Percentiles rank a stretch among this genome's conserved stretches.
Conservation (phyloP, 2,888 invertebrate genomes). For the Phyllotreta cruciferae region DNA sequence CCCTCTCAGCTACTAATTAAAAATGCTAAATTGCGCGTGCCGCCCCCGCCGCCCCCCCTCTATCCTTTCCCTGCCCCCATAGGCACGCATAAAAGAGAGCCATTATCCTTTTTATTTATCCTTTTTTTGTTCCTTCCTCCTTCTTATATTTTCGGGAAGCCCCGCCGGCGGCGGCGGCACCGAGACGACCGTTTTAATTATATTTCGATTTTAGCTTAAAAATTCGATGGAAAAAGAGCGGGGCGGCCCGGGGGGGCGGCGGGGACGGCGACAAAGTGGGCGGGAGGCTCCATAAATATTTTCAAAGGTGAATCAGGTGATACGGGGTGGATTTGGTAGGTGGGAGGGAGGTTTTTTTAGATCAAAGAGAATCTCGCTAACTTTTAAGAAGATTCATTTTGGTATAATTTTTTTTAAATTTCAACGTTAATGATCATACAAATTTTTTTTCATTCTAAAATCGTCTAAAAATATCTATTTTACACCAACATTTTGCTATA, state of each 20-base stretch:
- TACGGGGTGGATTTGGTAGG: too few species aligned
- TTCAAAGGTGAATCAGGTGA: background rate
- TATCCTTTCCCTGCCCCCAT: conserved; percentile 22
- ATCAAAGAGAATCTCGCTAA: too few species aligned
- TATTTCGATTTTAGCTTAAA: conserved; percentile 31
- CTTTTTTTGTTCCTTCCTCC: conserved; percentile 23
- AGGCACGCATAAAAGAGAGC: conserved; percentile 31
- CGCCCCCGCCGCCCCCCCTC: conserved; percentile 51
- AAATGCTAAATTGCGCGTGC: conserved; percentile 60
- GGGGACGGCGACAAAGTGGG: background rate
- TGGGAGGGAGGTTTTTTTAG: too few species aligned
- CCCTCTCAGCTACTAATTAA: conserved; percentile 57
- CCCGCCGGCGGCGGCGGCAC: conserved; percentile 17
- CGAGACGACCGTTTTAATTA: conserved; percentile 31
- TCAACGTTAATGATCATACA: too few species aligned
- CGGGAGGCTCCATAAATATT: background rate
- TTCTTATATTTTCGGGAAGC: conserved; percentile 28
- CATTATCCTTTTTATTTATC: conserved; percentile 39
- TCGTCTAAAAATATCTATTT: too few species aligned
- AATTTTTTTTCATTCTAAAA: too few species aligned
- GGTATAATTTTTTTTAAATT: too few species aligned
- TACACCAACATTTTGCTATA: too few species aligned
- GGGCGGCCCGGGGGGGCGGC: conserved; percentile 5
- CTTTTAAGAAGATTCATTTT: too few species aligned
- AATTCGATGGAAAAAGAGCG: conserved; percentile 26